Conservation (phyloP, 2,797 vertebrate species). For the Chaetophractus vellerosus region DNA sequence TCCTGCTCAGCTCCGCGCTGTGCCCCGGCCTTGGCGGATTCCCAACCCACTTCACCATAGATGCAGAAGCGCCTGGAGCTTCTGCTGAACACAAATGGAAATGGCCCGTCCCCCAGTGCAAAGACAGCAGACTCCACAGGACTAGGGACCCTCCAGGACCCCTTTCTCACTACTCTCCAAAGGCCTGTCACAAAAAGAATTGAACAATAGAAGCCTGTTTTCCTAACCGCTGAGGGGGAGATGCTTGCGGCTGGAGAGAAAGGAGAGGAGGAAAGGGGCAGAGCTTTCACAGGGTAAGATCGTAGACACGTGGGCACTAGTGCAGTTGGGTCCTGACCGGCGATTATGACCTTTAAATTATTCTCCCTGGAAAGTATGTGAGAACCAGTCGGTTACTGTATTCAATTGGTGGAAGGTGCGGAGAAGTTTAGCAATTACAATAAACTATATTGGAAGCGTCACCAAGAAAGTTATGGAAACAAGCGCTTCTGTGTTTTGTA, state of each 20-base stretch:
- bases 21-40: no score
- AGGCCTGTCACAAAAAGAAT: not conserved
- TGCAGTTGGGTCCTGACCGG: not conserved
- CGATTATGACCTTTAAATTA: not conserved
- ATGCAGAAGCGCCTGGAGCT: not conserved
- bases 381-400: not conserved
- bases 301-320: not conserved
- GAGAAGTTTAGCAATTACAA: not conserved
- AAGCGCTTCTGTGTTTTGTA: not conserved
- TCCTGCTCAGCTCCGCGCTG: accelerated
- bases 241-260: not conserved
- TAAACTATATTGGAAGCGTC: not conserved
- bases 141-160: not conserved
- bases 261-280: not conserved
- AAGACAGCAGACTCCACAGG: not conserved
- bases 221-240: not conserved
- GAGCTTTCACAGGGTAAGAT: not conserved
- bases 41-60: not conserved
- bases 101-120: not conserved
- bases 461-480: not conserved
- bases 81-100: not conserved
- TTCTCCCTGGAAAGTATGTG: not conserved
- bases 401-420: not conserved
- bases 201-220: slow-evolving; percentile 8
- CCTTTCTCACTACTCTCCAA: not conserved